These are phyloP conservation scores for Leucosticte australis DNA, from an alignment of 2,113 vertebrate species.

Conservation along the genomic window DNA sequence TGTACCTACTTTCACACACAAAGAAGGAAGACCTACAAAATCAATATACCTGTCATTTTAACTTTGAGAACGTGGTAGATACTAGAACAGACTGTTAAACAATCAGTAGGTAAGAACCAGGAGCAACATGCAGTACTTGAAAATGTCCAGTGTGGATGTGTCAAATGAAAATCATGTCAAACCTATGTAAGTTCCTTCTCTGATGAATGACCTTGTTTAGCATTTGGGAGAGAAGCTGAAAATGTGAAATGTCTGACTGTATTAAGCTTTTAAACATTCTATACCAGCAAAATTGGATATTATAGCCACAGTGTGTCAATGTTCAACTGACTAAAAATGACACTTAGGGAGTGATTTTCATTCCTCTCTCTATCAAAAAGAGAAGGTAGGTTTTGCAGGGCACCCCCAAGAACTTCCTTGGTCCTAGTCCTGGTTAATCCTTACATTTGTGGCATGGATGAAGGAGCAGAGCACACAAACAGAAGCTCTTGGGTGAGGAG, in stretches of 20 bases:
- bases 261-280: background rate
- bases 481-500: background rate
- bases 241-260: background rate
- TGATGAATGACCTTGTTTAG: background rate
- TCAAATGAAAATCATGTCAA: background rate
- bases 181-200: background rate
- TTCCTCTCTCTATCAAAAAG: background rate
- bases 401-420: background rate
- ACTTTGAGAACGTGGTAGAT: background rate
- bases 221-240: background rate
- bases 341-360: background rate
- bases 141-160: background rate
- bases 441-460: background rate
- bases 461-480: fast-evolving
- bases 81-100: background rate
- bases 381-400: background rate
- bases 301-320: background rate
- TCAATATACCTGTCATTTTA: background rate
- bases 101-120: background rate
- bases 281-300: background rate
- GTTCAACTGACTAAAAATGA: background rate
- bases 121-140: background rate
- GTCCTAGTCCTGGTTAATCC: background rate
- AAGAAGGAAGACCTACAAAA: background rate
- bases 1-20: background rate